Evolutionary conservation across 2,888 invertebrate genomes (phyloP).

Genomic region (Ormyrus pomaceus): DNA sequence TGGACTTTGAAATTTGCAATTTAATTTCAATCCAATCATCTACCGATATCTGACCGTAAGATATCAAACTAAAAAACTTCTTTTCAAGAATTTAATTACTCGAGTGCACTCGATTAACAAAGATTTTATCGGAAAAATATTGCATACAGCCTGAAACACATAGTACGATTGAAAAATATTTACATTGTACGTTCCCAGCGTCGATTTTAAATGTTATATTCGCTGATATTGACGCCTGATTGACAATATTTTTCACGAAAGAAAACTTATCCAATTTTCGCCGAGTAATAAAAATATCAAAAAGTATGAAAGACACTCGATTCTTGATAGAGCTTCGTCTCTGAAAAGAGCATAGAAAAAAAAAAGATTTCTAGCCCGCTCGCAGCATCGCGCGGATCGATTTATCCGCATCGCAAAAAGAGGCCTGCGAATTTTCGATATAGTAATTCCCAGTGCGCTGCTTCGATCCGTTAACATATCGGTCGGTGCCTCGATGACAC

Average conservation of each 20-base stretch:
- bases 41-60: neutral
- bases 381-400: neutral
- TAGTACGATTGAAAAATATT: too few species aligned
- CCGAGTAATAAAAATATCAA: too few species aligned
- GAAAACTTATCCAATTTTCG: neutral
- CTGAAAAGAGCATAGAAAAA: too few species aligned
- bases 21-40: conserved; percentile 8
- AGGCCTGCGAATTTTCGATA: conserved; percentile 15
- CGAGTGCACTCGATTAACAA: neutral
- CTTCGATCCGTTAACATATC: conserved; percentile 25
- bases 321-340: too few species aligned
- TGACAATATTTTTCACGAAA: neutral
- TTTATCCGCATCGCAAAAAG: neutral
- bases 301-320: too few species aligned
- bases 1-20: conserved; percentile 28
- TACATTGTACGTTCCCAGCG: too few species aligned
- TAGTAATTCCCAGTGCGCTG: neutral
- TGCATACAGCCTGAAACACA: too few species aligned
- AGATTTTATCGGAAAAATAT: too few species aligned
- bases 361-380: too few species aligned
- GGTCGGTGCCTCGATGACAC: conserved; percentile 39
- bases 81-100: too few species aligned
- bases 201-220: too few species aligned
- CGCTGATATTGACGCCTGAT: too few species aligned
- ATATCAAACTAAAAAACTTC: neutral